A percentile compares a stretch with the other conserved stretches of the same genome.
phyloP scores from a whole-genome alignment of 2,888 invertebrate species.

The Campoplex nolae region DNA sequence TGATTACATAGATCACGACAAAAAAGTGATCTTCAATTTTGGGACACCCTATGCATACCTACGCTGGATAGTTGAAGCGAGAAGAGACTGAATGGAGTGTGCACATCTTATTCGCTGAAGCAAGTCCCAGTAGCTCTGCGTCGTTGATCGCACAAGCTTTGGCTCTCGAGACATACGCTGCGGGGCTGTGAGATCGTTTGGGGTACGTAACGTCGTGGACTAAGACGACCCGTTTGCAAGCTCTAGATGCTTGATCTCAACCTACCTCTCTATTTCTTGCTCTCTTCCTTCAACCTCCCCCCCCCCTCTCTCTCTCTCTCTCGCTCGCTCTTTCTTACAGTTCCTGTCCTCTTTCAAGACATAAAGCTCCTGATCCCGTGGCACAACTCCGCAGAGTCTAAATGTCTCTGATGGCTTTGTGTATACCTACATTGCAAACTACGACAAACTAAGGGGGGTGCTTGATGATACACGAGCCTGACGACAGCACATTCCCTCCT shows the following conservation, averaged over 20 bases:
- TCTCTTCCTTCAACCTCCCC: not conserved
- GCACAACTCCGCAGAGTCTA: constrained; percentile 26
- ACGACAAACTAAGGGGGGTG: not conserved
- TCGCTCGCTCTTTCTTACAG: not conserved
- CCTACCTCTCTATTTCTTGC: constrained; percentile 5
- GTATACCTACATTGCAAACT: constrained; percentile 6
- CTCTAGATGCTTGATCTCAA: constrained; percentile 29
- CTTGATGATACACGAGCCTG: constrained; percentile 14
- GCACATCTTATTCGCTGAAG: constrained; percentile 34
- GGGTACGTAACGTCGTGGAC: constrained; percentile 19
- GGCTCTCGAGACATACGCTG: constrained; percentile 39
- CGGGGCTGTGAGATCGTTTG: constrained; percentile 17
- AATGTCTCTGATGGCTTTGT: constrained; percentile 27
- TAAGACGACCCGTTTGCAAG: constrained; percentile 39
- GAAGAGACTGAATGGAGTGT: constrained; percentile 31
- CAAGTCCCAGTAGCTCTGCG: constrained; percentile 20
- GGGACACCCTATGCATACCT: not conserved
- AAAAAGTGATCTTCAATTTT: not conserved
- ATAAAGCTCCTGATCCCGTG: constrained; percentile 23
- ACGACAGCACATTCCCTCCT: constrained; percentile 21
- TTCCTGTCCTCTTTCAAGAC: constrained; percentile 6
- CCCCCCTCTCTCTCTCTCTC: constrained; percentile 8
- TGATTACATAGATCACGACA: no score
- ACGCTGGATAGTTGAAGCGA: constrained; percentile 6
- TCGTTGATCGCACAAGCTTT: constrained; percentile 46